Percentiles rank a stretch among this genome's conserved stretches.
Conservation (phyloP, 1,140 invertebrate species). For the Drosophila subobscura region DNA sequence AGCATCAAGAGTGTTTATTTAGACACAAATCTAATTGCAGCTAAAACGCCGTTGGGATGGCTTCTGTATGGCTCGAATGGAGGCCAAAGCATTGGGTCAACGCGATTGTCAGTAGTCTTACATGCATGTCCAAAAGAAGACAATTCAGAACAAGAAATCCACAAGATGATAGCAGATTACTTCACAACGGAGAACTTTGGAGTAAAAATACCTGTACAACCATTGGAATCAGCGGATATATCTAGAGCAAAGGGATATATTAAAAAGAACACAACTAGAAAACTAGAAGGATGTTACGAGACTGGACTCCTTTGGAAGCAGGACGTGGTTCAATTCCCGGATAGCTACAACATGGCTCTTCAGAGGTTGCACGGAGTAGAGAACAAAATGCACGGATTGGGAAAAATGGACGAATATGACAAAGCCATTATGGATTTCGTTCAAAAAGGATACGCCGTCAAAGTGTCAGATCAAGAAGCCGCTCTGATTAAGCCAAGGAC, state of each 20-base stretch:
- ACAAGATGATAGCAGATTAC: no score
- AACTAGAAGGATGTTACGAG: slow-evolving; percentile 11
- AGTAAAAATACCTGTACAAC: no score
- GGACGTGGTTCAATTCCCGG: slow-evolving; percentile 12
- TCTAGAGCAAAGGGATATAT: neutral
- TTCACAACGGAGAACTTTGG: no score
- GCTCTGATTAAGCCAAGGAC: neutral
- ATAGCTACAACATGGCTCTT: slow-evolving; percentile 30
- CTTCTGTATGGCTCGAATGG: neutral
- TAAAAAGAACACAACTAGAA: slow-evolving; percentile 7
- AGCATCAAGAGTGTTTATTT: neutral
- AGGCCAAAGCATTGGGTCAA: neutral
- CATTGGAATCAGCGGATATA: neutral
- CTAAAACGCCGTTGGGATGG: neutral
- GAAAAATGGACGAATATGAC: neutral
- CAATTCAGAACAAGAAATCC: no score
- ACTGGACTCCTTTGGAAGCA: slow-evolving; percentile 15
- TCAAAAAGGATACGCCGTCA: neutral
- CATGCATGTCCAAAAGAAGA: neutral
- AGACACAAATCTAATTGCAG: neutral
- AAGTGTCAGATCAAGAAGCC: neutral
- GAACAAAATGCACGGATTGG: neutral
- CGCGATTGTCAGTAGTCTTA: neutral
- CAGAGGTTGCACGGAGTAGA: no score
- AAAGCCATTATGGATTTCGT: neutral